Evolutionary conservation across 2,888 invertebrate genomes (phyloP).

Genomic region (Drosophila emarginata): DNA sequence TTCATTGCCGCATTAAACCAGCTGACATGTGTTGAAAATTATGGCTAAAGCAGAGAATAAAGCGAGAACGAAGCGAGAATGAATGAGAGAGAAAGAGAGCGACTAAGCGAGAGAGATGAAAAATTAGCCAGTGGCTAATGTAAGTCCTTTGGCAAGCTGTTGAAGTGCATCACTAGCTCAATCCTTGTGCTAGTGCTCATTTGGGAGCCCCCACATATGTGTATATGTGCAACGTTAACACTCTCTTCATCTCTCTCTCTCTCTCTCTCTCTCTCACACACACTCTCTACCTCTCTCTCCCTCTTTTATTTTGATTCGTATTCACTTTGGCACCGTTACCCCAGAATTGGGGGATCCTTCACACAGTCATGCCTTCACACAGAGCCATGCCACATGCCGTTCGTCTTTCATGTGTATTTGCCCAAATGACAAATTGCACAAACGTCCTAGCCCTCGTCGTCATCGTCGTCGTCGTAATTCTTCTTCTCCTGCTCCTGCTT

Average conservation of each 20-base stretch:
- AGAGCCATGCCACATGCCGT: conserved; percentile 51
- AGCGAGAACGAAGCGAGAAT: not conserved
- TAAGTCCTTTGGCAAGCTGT: conserved; percentile 35
- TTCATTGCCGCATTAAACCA: not conserved
- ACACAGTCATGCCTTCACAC: conserved; percentile 14
- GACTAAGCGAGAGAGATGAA: conserved; percentile 9
- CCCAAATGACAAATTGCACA: conserved; percentile 75
- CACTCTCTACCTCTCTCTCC: not conserved
- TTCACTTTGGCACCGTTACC: not conserved
- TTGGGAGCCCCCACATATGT: conserved; percentile 27
- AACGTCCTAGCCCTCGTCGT: conserved; percentile 46
- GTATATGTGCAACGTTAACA: conserved; percentile 24
- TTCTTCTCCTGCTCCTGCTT: not conserved
- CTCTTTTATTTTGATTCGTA: not conserved
- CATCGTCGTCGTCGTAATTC: not conserved
- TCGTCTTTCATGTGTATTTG: conserved; percentile 68
- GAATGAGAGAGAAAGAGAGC: conserved; percentile 13
- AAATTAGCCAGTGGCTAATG: conserved; percentile 28
- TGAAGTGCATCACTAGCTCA: conserved; percentile 41
- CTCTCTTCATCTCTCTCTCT: conserved; percentile 12
- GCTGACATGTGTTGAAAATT: not conserved
- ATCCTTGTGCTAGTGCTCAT: conserved; percentile 11
- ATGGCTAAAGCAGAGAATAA: not conserved
- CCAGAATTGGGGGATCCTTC: not conserved
- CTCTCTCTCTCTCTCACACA: not conserved